Base-by-base conservation (phyloP, 2,888 invertebrate species). In the Branchipolynoe longqiensis region DNA sequence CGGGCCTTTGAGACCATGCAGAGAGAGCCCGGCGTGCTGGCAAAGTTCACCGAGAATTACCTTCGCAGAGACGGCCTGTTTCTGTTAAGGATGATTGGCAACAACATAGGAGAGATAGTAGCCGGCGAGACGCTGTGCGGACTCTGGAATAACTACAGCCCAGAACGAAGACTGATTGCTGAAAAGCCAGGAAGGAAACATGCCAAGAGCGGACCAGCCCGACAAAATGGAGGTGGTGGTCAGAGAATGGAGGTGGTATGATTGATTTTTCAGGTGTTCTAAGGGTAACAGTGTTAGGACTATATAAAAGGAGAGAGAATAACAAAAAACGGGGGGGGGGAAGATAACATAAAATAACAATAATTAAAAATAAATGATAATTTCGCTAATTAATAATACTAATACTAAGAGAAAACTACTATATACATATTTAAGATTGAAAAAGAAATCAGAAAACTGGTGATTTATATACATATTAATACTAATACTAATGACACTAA, bases 111-210 rank as follows among this genome's bases (percentile, higher is more conserved):
- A n/a, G 90, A 90, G 82, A 89, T 90, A 59, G 88, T 90, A 25
- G 90, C 90, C 31, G 90, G 90, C 12, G 90, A 90, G 83, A 87
- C 89, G 73, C 88, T 89, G 28, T 90, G 90, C 83, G 90, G 90
- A 48, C 86, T 90, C 28, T 90, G 90, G 90, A 90, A 89, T 86
- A 90, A 89, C 84, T 90, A 90, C 85, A 89, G 90, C 62, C 90
- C 89, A 59, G 90, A 90, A 86, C 86, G 90, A 74, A 84, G 89
- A 54, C 83, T 88, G 28, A 86, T 89, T 36, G 89, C 89, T 22
- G 89, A 89, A 86, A 89, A 89, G 82, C 88, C 88, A n/a, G 89
- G 89, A 28, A 85, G 88, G 22, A 89, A 89, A 78, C 84, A 84
- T 84, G 84, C 62, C 28, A 78, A 78, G 78, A 84, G 62, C 56